Evolutionary conservation across 2,797 vertebrate species (phyloP).

Genomic region (Morelia viridis): DNA sequence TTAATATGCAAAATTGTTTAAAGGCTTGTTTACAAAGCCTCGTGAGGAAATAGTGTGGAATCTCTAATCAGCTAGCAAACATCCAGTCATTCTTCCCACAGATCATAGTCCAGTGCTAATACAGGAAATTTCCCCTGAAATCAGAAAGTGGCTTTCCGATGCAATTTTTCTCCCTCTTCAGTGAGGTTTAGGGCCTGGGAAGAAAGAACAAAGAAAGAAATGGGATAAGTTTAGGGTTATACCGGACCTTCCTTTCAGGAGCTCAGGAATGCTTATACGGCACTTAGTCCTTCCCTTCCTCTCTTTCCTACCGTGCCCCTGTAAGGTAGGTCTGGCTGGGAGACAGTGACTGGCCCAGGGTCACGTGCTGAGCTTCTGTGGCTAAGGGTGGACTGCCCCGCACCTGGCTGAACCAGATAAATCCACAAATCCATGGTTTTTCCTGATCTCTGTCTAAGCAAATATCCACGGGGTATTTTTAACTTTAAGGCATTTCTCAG

Average conservation of each 20-base stretch:
- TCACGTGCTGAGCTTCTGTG: neutral
- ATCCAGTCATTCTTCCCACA: conserved; percentile 22
- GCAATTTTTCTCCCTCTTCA: conserved; percentile 11
- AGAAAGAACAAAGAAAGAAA: conserved; percentile 25
- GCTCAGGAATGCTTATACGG: neutral
- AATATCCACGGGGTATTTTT: neutral
- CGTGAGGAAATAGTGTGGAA: conserved; percentile 33
- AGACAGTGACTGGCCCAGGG: neutral
- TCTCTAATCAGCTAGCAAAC: conserved; percentile 56
- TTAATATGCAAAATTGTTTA: conserved; percentile 24
- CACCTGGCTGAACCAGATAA: neutral
- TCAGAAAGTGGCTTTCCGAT: conserved; percentile 36
- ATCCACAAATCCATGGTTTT: too few relatives aligned
- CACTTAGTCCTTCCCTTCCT: neutral
- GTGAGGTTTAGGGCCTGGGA: conserved; percentile 65
- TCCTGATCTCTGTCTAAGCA: neutral
- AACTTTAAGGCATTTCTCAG: neutral
- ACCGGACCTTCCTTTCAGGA: neutral
- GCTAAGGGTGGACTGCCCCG: neutral
- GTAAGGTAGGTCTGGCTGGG: neutral
- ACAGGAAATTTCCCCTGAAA: conserved; percentile 30
- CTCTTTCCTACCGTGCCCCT: neutral
- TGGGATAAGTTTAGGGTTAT: neutral
- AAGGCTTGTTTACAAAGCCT: neutral
- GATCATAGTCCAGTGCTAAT: conserved; percentile 67